Conservation (phyloP, 2,888 invertebrate species). For the Therioaphis trifolii region DNA sequence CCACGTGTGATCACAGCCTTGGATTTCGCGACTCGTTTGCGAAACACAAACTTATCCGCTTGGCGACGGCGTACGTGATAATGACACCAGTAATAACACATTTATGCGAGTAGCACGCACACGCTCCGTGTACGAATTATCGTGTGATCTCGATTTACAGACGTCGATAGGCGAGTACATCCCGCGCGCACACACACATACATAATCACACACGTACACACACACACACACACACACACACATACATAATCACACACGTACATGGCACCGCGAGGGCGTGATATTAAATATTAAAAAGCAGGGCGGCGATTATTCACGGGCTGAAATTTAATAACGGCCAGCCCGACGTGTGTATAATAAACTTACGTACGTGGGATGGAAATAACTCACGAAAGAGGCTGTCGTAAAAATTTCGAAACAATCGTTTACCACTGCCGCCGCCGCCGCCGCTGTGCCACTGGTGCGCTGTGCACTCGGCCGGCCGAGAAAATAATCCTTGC, state of each 20-base stretch:
- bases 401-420: slow-evolving; percentile 53
- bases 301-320: slow-evolving; percentile 55
- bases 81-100: too few species aligned
- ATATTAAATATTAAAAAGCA: slow-evolving; percentile 41
- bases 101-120: too few species aligned
- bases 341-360: too few species aligned
- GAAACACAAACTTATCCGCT: too few species aligned
- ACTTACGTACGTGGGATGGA: slow-evolving; percentile 44
- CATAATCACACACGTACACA: not conserved
- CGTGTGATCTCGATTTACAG: slow-evolving; percentile 26
- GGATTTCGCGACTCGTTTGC: too few species aligned
- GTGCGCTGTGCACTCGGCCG: not conserved
- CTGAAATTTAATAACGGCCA: slow-evolving; percentile 48
- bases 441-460: too few species aligned
- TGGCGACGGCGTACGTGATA: too few species aligned
- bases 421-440: slow-evolving; percentile 14
- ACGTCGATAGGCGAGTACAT: not conserved
- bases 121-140: too few species aligned
- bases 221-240: not conserved
- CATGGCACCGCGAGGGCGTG: slow-evolving; percentile 26
- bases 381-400: slow-evolving; percentile 30
- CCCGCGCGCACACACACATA: not conserved
- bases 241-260: too few species aligned
- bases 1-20: too few species aligned
- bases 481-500: slow-evolving; percentile 23